Evolutionary conservation across 2,888 invertebrate species (phyloP).

Genomic region (Cheilosia vulpina): DNA sequence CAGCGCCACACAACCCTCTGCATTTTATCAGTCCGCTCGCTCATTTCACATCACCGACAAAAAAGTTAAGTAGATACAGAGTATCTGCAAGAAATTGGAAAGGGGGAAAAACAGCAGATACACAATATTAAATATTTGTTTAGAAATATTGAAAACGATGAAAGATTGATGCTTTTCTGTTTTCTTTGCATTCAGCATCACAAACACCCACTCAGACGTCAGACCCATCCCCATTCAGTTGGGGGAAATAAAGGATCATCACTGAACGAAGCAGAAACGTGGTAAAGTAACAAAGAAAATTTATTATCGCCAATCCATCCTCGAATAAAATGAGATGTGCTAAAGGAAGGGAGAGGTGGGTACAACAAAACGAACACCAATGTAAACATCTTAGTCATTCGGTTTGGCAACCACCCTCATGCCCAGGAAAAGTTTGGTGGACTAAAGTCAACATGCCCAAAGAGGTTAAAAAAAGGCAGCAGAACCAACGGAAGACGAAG

Average conservation of each 20-base stretch:
- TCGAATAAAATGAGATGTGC: slow-evolving; percentile 54
- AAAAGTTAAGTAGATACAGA: slow-evolving; percentile 39
- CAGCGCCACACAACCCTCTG: slow-evolving; percentile 4
- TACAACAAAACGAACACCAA: slow-evolving; percentile 66
- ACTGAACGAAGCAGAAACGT: slow-evolving; percentile 41
- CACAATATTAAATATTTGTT: slow-evolving; percentile 75
- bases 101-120: slow-evolving; percentile 58
- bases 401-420: slow-evolving; percentile 39
- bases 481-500: neutral
- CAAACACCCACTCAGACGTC: slow-evolving; percentile 13
- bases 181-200: slow-evolving; percentile 57
- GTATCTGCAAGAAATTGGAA: slow-evolving; percentile 4
- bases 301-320: slow-evolving; percentile 73
- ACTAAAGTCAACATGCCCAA: slow-evolving; percentile 51
- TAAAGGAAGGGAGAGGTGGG: slow-evolving; percentile 37
- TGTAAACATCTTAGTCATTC: slow-evolving; percentile 74
- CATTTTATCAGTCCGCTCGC: slow-evolving; percentile 60
- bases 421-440: slow-evolving; percentile 26
- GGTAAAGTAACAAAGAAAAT: slow-evolving; percentile 69
- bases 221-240: neutral
- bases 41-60: slow-evolving; percentile 39
- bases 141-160: slow-evolving; percentile 75
- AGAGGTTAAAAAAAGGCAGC: slow-evolving; percentile 25
- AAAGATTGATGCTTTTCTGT: slow-evolving; percentile 72
- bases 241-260: slow-evolving; percentile 56